Evolutionary conservation across 2,113 vertebrate species (phyloP), one percentile per base, ranked within the genome.

Genomic region (Amphiprion percula): DNA sequence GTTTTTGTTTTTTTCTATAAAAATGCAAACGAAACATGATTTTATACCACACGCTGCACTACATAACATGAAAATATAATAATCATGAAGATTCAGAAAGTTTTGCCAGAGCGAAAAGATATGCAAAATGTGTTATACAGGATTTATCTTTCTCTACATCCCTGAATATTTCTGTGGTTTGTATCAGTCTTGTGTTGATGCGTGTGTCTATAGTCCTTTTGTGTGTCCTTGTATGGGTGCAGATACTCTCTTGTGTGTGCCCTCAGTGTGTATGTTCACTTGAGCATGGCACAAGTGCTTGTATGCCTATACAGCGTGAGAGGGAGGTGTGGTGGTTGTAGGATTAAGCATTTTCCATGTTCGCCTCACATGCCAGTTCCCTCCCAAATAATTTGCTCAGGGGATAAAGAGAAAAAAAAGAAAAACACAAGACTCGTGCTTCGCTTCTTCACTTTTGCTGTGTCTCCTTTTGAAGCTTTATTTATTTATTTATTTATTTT

Each of bases 271-370:
- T 60, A 70, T 80, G 76, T 79, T 88, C 76, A 78, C 68, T 88
- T 86, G 76, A 77, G 86, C 85, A 63, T 84, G 74, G 74, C 70
- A 59, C 54, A 5, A 63, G 74, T 65, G 72, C 69, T 70, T 74
- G 74, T 83, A 68, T 58, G 66, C 55, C 53, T 77, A 64, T 83
- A 76, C 58, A 11, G 54, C 64, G 65, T 33, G 0, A 74, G 47
- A 80, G 74, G 79, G 80, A 84, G 84, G 75, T 73, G 81, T 77
- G 80, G 62, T 54, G 67, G 68, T 68, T 56, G 54, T 59, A 47
- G 80, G 86, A 88, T 88, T 88, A 84, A 82, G 59, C 56, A 28
- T 91, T 87, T 90, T 90, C 81, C 86, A 76, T 87, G 84, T 91
- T 81, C 77, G 77, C 59, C 88, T 80, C 71, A 55, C 79, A 85